Conservation (phyloP, 2,888 invertebrate genomes). For the Eilema sororculum region DNA sequence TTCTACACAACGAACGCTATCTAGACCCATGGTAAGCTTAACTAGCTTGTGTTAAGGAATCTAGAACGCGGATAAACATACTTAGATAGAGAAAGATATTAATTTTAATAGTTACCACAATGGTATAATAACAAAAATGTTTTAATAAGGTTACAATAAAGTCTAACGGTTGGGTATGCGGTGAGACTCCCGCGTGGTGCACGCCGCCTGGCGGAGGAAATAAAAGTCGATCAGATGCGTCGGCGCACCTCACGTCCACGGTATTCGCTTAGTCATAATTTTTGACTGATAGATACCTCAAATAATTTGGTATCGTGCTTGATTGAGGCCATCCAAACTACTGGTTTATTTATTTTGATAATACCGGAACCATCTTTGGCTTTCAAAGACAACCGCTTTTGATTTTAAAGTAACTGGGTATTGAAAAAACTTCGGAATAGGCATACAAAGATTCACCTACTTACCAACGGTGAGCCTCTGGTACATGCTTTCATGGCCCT, state of each 20-base stretch:
- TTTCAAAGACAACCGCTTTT: background rate
- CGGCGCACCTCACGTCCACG: slow-evolving; percentile 24
- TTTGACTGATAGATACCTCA: slow-evolving; percentile 36
- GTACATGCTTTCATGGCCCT: no score
- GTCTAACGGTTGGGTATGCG: slow-evolving; percentile 39
- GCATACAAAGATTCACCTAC: no score
- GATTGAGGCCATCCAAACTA: slow-evolving; percentile 36
- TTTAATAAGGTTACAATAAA: slow-evolving; percentile 37
- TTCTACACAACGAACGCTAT: no score
- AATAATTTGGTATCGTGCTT: slow-evolving; percentile 27
- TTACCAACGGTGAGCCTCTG: no score
- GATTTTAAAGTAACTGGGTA: background rate
- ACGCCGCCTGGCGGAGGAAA: slow-evolving; percentile 49
- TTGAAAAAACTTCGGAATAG: no score
- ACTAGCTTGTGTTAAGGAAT: no score
- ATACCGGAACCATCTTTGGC: background rate
- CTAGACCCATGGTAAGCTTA: no score
- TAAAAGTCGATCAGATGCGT: slow-evolving; percentile 45
- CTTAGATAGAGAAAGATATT: no score
- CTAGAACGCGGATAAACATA: no score
- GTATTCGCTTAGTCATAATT: slow-evolving; percentile 49
- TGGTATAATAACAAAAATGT: slow-evolving; percentile 23
- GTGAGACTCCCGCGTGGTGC: slow-evolving; percentile 47
- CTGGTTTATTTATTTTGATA: slow-evolving; percentile 24
- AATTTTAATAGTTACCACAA: slow-evolving; percentile 3